Base-by-base conservation (phyloP, 2,797 vertebrate species). In the Micropoecilia bifurca region DNA sequence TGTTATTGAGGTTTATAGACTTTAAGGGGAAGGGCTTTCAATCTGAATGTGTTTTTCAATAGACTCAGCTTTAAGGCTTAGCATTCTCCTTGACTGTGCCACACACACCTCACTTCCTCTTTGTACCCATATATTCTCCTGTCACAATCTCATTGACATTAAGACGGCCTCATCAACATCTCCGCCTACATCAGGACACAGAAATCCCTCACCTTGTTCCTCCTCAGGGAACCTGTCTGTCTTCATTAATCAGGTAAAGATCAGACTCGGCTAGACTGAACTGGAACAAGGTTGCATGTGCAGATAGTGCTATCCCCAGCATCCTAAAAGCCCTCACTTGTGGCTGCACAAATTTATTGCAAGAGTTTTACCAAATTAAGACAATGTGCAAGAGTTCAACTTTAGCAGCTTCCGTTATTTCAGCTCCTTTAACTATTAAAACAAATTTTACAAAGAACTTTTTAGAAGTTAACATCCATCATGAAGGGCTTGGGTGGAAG, bases 1-100 rank as follows among this genome's bases (percentile, higher is more conserved):
- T 61, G 59, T 75, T 75, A 47, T 63, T 75, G 74, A 47, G n/a
- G n/a, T 47, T 61, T 76, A 57, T 18, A 48, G 43, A 41, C 68
- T 71, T 71, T 45, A 71, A 71, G 43, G 68, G 46, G 43, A 71
- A 28, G 14, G 68, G 6, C 25, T 46, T 71, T 71, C 13, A 71
- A 43, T 46, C 13, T 28, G 66, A 69, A 69, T 69, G 41, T 28
- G 43, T 71, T 71, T 71, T 30, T n/a, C 66, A 69, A 69, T 69
- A 18, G 68, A 46, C 43, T 18, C 6, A 18, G 68, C n/a, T 71
- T 45, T 71, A 71, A 71, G 43, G 43, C 41, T 71, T 71, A 63
- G 28, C 28, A 47, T 47, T 76, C 57, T 76, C 43, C 43, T 76
- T 61, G 46, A 20, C 74, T 63, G 28, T 55, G 43, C 6, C 45